These are phyloP conservation scores for Petrocephalus microphthalmus DNA, from an alignment of 2,113 vertebrate species.

Conservation along the genomic window DNA sequence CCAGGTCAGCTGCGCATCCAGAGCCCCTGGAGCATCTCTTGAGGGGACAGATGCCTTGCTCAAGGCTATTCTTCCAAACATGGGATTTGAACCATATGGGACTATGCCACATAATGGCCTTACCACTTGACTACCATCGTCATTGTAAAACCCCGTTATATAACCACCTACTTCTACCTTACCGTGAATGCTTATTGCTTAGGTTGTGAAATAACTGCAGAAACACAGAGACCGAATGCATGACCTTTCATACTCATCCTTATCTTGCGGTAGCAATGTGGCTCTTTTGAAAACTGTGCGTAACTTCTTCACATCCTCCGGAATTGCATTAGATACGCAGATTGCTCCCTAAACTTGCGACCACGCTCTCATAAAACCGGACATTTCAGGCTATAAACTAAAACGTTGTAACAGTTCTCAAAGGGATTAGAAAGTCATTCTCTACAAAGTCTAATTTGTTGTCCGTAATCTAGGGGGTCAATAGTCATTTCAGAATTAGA, in stretches of 20 bases:
- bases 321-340: not conserved
- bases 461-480: constrained; percentile 1
- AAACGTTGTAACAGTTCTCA: not conserved
- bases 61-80: not conserved
- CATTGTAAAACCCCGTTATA: not conserved
- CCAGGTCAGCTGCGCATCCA: not conserved
- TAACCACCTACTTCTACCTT: not conserved
- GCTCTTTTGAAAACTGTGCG: not conserved
- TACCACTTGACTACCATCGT: not conserved
- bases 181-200: not conserved
- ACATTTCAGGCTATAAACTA: not conserved
- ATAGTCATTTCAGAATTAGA: constrained; percentile 9
- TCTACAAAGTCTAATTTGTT: constrained; percentile 4
- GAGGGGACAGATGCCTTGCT: not conserved
- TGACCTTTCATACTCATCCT: not conserved
- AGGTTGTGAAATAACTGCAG: not conserved
- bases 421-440: not conserved
- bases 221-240: not conserved
- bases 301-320: not conserved
- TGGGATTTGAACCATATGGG: not conserved
- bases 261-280: not conserved
- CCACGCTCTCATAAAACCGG: not conserved
- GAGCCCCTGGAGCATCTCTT: not conserved
- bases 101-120: not conserved
- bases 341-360: not conserved